Evolutionary conservation across 2,797 vertebrate species (phyloP).

Genomic region (Catostomus latipinnis): DNA sequence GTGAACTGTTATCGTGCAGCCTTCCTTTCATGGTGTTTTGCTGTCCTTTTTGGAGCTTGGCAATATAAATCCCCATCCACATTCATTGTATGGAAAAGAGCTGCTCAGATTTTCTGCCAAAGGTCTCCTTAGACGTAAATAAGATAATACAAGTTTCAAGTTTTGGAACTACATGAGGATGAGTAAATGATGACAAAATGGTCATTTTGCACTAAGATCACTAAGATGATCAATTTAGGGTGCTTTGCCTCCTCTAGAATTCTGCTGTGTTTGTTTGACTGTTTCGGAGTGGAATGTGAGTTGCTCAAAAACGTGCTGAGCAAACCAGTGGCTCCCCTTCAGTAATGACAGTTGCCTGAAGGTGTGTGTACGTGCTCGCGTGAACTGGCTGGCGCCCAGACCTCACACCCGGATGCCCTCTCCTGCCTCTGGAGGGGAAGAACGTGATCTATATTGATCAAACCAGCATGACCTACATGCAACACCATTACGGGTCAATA

Average conservation of each 20-base stretch:
- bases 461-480: constrained; percentile 50
- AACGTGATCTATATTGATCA: constrained; percentile 58
- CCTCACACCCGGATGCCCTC: constrained; percentile 26
- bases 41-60: no score
- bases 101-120: neutral
- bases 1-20: no score
- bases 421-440: constrained; percentile 26
- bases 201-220: neutral
- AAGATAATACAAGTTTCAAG: neutral
- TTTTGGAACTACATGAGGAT: no score
- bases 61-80: neutral
- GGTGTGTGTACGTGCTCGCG: constrained; percentile 2
- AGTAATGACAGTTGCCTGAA: constrained; percentile 34
- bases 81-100: neutral
- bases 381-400: constrained; percentile 14
- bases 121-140: neutral
- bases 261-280: neutral
- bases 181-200: no score
- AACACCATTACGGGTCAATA: constrained; percentile 50
- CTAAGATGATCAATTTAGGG: neutral
- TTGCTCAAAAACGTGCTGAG: constrained; percentile 38
- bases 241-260: neutral
- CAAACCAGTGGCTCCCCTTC: constrained; percentile 35
- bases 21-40: no score
- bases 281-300: neutral